Evolutionary conservation across 2,113 vertebrate genomes (phyloP), one percentile per base, ranked within the genome.

Genomic region (Centropus unirufus): DNA sequence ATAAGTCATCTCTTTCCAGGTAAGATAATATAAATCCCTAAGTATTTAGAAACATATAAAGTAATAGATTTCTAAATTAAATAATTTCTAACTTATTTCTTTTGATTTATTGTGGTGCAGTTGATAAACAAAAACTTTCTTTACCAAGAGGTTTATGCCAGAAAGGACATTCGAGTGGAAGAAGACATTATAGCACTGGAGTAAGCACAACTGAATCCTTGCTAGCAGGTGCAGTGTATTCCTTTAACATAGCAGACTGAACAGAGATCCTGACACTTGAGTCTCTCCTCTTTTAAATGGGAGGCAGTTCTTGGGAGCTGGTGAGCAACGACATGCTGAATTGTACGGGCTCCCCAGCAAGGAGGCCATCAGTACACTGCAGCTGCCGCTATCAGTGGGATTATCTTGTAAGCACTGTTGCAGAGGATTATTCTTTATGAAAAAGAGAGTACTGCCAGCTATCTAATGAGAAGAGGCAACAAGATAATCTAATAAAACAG

Each of bases 201-300:
- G 59, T 39, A 73, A 62, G 20, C 47, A 80, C 59, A n/a, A 72
- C 12, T 32, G 84, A 76, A 73, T 82, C 90, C 89, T 95, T 69
- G 17, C 42, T 95, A 92, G 92, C 91, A 95, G 93, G 61, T 96
- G 69, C 54, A 39, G 47, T 49, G n/a, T 88, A 76, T 91, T 86
- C 68, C 87, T 95, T 94, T 83, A 87, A 75, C 57, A 76, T 30
- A 83, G 44, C 19, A 0, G 57, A 74, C 19, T n/a, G 22, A 83
- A 39, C 18, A 66, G 61, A 52, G 52, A 58, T 80, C 44, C 57
- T 84, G 61, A 42, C 46, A 51, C 10, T 24, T 2, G 78, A 87
- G 77, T 32, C 51, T 62, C 87, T 46, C 76, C 85, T 94, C 42
- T 92, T 68, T 93, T 67, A 69, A 17, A 83, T 4, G 20, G 55